Conservation (phyloP, 2,888 invertebrate genomes). For the Ommatoiulus sabulosus region DNA sequence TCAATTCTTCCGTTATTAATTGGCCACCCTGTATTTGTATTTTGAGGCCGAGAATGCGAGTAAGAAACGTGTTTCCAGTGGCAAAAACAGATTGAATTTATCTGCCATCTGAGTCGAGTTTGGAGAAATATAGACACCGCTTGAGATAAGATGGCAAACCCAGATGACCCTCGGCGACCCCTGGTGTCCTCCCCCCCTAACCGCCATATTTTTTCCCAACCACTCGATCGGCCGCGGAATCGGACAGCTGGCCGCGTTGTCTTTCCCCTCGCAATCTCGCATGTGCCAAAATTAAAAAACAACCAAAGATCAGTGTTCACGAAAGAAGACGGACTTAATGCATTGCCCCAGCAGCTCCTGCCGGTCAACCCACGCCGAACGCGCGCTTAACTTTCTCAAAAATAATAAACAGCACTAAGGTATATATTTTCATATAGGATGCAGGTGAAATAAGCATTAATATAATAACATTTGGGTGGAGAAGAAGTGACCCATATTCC, state of each 20-base stretch:
- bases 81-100: slow-evolving; percentile 26
- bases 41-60: background rate
- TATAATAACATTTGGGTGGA: background rate
- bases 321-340: background rate
- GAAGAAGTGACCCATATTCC: background rate
- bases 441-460: slow-evolving; percentile 20
- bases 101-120: background rate
- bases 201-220: background rate
- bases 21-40: background rate
- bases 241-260: background rate
- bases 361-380: background rate
- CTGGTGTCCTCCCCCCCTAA: background rate
- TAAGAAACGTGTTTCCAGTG: slow-evolving; percentile 16
- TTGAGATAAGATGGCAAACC: slow-evolving; percentile 7
- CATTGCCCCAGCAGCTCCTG: background rate
- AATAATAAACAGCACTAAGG: background rate
- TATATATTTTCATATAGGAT: background rate
- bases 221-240: background rate
- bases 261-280: background rate
- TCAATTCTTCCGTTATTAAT: no score
- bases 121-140: slow-evolving; percentile 12
- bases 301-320: background rate
- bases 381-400: background rate
- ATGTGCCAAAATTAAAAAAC: background rate
- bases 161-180: slow-evolving; percentile 20